Evolutionary conservation across 2,888 invertebrate genomes (phyloP), one percentile per base, ranked within the genome.

Genomic region (Allophyes oxyacanthae): DNA sequence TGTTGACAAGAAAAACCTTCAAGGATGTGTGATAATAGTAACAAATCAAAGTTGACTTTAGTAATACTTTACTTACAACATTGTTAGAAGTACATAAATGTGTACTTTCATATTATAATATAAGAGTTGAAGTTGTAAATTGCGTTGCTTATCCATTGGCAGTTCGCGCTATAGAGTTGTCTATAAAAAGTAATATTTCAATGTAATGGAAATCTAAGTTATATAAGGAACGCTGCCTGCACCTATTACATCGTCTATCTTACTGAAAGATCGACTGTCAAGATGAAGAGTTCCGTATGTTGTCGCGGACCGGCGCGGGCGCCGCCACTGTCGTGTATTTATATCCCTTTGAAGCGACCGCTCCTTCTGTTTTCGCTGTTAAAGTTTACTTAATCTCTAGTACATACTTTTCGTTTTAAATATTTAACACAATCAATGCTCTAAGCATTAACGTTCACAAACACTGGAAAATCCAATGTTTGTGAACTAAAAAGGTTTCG

Each of bases 281-380:
- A 73, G 75, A 73, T 78, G 82, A 84, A 74, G 78, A 75, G 81
- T 78, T 78, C 78, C 79, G 75, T 81, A 67, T 70, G 79, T 73
- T 77, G 83, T 79, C 80, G 78, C 69, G 67, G 78, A 64, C 77
- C 68, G 80, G 77, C 13, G 36, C 36, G 36, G 36, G n/a, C 11
- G 33, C 26, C 11, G 26, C 82, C 80, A 20, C 81, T 78, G 77
- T 53, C 52, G 69, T 68, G 72, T 89, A 88, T 88, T 87, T 85
- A 83, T 86, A 86, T 81, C 83, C 79, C 85, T 89, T 89, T 89
- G 88, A 88, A 83, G 78, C 75, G 46, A 75, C 88, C 88, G 87
- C 86, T 77, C 64, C 77, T 69, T 68, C 77, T 79, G 76, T 84
- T 80, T 83, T 82, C 80, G 73, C 78, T 79, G 79, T 82, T 78